Percentiles rank a stretch among this genome's conserved stretches.
Conservation (phyloP, 2,113 vertebrate species). For the Galbula dea region DNA sequence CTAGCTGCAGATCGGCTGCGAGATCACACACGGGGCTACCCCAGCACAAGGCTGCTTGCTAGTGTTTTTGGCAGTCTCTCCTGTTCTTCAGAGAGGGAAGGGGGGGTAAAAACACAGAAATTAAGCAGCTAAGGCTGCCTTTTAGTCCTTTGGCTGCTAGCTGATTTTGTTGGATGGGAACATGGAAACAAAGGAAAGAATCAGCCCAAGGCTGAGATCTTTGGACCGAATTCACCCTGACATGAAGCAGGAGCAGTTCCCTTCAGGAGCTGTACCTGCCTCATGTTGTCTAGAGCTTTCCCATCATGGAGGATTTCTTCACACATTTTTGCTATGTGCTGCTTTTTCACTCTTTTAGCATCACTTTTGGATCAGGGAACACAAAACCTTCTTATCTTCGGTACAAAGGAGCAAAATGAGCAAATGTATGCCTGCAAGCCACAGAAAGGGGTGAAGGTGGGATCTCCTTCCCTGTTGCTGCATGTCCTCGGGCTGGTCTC, state of each 20-base stretch:
- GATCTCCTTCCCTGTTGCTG: rapidly evolving
- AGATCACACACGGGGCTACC: not conserved
- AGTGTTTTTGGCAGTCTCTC: not conserved
- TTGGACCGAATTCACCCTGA: not conserved
- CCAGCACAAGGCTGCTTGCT: not conserved
- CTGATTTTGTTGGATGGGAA: not conserved
- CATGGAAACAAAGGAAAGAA: not conserved
- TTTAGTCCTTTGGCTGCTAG: not conserved
- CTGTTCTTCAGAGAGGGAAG: not conserved
- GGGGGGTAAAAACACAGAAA: not conserved
- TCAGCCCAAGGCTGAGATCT: not conserved
- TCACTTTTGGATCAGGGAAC: not conserved
- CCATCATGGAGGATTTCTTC: not conserved
- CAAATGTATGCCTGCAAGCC: not conserved
- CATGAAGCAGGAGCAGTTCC: not conserved
- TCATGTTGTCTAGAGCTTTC: not conserved
- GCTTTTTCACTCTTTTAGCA: not conserved
- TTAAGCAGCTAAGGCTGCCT: not conserved
- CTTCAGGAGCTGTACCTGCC: not conserved
- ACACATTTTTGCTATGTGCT: not conserved
- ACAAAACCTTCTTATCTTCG: not conserved
- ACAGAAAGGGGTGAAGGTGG: not conserved
- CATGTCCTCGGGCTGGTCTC: rapidly evolving
- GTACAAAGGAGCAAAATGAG: not conserved
- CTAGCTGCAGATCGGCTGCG: not conserved